Evolutionary conservation across 2,797 vertebrate species (phyloP), one percentile per base, ranked within the genome.

Genomic region (Fringilla coelebs): DNA sequence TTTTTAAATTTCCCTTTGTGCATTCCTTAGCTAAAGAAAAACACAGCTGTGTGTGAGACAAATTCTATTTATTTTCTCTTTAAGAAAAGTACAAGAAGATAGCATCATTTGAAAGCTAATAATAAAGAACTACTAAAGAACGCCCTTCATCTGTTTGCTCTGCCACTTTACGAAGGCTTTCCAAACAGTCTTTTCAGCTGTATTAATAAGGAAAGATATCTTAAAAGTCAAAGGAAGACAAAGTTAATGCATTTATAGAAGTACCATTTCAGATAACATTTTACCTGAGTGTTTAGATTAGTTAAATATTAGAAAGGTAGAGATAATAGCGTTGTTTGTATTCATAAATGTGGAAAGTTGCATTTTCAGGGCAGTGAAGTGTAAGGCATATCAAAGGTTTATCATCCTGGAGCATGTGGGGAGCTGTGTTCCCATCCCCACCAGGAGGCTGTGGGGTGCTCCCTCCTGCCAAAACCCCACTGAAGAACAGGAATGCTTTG

Each of bases 291-390:
- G 97, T 97, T 97, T 98, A 98, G 97, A 97, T 97, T 98, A 98
- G 98, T 99, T 99, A 99, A 99, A 99, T 98, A 99, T 99, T 99
- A 99, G 98, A 98, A 97, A 97, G 98, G 92, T 93, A 97, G 97
- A 98, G 98, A 98, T 98, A 98, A 97, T 98, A 95, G 97, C 61
- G 29, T 96, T 98, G 95, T 98, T 98, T 98, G 97, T 98, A 95
- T 94, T 98, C 90, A 95, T 98, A 98, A 98, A 98, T 97, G 98
- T 97, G 96, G 97, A 98, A 97, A 97, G 98, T 96, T 96, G 97
- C 97, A 97, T 98, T 98, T 98, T 98, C 95, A 88, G 95, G 93
- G 96, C 97, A 96, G 93, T 97, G 96, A 94, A 97, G 96, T 97
- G 96, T 97, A 95, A 98, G 92, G 94, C 95, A 96, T 97, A 98